These are phyloP conservation scores for Actenoides lindsayi DNA, from an alignment of 2,113 vertebrate genomes.

Conservation along the genomic window DNA sequence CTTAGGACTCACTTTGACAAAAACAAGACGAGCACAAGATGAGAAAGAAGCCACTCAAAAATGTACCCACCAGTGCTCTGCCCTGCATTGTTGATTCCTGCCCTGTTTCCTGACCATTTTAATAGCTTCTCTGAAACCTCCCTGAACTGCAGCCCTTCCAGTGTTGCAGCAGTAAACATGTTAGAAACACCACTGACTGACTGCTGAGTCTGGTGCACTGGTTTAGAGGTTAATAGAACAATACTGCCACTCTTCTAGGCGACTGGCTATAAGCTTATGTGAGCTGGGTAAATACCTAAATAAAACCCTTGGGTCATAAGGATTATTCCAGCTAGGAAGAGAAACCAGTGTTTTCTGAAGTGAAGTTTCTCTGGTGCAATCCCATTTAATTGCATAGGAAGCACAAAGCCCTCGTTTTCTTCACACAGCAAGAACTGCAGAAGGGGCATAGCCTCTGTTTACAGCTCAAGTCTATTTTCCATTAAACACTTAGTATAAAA, in stretches of 20 bases:
- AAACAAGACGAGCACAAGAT: neutral
- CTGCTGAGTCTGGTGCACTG: neutral
- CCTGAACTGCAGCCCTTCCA: neutral
- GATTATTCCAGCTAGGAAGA: neutral
- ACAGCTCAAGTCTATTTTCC: constrained; percentile 32
- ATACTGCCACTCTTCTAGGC: neutral
- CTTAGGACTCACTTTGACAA: neutral
- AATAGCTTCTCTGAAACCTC: neutral
- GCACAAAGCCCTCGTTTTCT: constrained; percentile 1
- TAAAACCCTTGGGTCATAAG: neutral
- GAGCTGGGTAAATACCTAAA: neutral
- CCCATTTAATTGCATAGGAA: constrained; percentile 8
- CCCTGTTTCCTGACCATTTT: neutral
- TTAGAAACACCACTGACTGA: neutral
- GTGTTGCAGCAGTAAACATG: neutral
- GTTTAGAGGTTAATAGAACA: neutral
- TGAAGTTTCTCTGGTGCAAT: neutral
- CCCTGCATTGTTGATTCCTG: neutral
- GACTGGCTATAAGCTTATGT: neutral
- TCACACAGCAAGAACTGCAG: neutral
- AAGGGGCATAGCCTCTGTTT: constrained; percentile 20
- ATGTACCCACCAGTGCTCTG: rapidly evolving
- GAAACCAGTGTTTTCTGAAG: neutral
- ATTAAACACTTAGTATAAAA: constrained; percentile 13
- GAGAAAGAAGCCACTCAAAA: neutral